Evolutionary conservation across 2,113 vertebrate genomes (phyloP).

Genomic region (Sialia sialis): DNA sequence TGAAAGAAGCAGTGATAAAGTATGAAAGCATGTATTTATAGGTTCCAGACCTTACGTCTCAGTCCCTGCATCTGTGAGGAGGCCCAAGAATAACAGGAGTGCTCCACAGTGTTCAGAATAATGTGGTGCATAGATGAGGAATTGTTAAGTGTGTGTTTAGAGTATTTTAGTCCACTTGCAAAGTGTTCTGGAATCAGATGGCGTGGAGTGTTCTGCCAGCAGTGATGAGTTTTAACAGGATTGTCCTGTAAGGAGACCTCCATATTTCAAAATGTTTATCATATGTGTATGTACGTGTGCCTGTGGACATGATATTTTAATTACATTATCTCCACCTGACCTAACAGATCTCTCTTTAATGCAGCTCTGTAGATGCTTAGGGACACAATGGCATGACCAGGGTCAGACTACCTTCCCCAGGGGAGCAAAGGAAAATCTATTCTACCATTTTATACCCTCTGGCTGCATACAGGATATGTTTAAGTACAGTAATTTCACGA

Average conservation of each 20-base stretch:
- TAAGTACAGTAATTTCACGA: no score
- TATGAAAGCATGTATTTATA: not conserved
- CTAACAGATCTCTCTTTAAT: not conserved
- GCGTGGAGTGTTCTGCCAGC: not conserved
- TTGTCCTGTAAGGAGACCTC: not conserved
- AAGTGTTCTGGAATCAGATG: not conserved
- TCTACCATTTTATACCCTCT: not conserved
- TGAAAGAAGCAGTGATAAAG: not conserved
- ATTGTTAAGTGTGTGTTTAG: not conserved
- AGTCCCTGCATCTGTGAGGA: not conserved
- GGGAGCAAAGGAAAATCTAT: not conserved
- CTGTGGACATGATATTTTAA: not conserved
- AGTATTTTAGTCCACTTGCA: not conserved
- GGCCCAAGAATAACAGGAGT: not conserved
- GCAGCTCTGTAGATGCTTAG: not conserved
- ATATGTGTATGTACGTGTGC: not conserved
- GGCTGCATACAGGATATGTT: not conserved
- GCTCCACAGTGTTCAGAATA: not conserved
- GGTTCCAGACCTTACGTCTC: not conserved
- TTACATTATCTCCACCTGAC: not conserved
- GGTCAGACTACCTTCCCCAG: not conserved
- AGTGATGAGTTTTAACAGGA: not conserved
- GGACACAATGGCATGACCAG: not conserved
- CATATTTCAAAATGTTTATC: not conserved
- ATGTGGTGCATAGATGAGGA: not conserved